Evolutionary conservation across 2,113 vertebrate species (phyloP).

Genomic region (Chrysemys picta): DNA sequence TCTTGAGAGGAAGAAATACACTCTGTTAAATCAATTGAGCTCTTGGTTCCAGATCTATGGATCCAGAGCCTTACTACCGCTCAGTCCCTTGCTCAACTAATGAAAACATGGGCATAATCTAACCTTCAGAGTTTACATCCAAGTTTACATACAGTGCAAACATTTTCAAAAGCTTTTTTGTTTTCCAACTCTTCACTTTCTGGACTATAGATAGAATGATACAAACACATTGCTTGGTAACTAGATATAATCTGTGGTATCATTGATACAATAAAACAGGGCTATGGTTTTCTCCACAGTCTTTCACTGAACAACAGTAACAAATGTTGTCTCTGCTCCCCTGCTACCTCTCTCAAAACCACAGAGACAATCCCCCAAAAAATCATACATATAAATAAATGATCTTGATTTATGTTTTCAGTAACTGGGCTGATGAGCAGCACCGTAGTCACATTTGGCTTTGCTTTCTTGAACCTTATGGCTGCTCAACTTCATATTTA

Average conservation of each 20-base stretch:
- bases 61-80: background rate
- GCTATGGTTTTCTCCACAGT: background rate
- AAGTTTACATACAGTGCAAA: background rate
- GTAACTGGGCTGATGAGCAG: background rate
- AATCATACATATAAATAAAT: background rate
- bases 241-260: too few relatives aligned
- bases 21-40: too few relatives aligned
- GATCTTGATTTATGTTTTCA: background rate
- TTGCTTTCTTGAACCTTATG: background rate
- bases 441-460: rapidly evolving
- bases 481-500: background rate
- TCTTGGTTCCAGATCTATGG: background rate
- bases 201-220: background rate
- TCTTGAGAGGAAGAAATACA: too few relatives aligned
- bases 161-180: background rate
- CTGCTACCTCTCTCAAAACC: background rate
- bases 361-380: background rate
- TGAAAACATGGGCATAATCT: background rate
- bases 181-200: background rate
- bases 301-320: background rate
- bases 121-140: background rate
- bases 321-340: background rate
- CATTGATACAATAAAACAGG: background rate
- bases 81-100: background rate
- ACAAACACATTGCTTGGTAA: background rate